Base-by-base conservation (phyloP, 2,888 invertebrate species). In the Acanthosoma haemorrhoidale region DNA sequence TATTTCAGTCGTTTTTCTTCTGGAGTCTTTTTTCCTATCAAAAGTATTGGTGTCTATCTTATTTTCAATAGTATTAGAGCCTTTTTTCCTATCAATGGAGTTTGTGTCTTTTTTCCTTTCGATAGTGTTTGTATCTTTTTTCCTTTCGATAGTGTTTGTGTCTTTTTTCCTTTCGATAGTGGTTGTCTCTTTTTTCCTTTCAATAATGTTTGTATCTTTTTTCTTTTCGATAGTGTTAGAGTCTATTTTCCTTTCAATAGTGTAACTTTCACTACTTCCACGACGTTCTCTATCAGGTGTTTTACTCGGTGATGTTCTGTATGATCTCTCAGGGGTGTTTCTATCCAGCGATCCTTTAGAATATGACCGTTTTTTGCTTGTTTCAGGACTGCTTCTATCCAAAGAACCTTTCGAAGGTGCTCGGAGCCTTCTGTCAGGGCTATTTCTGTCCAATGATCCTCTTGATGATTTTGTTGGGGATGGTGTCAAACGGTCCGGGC, bases 401-500 rank as follows among this genome's bases (percentile, higher is more conserved):
- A 75, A 43, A n/a, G 75, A 74, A 36, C 72, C 72, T 32, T 74
- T 74, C 0, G 72, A 70, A 38, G 71, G 69, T 16, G 75, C 71
- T 60, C 73, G 59, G 31, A 75, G 71, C 16, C 70, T 71, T 63
- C 75, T 74, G 21, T 75, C 76, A 0, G 77, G 77, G 67, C 76
- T 76, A 21, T 83, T 83, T 73, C 75, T 68, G 70, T 75, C 75
- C 8, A 76, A 60, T 8, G 76, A 76, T n/a, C 73, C 73, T 51
- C 70, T 38, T 0, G 76, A 76, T 8, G 75, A 75, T 9, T 75
- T 75, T 1, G 76, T 76, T 29, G 77, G 77, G 15, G 76, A 75
- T 18, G 76, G 71, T 3, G 81, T 80, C n/a, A 82, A 80, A 2
- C 83, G 80, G 57, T 84, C 82, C 2, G 87, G 86, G 66, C 76